A percentile compares a stretch with the other conserved stretches of the same genome.
These are phyloP conservation scores for Anolis carolinensis DNA, from an alignment of 2,113 vertebrate species.

Conservation along the genomic window DNA sequence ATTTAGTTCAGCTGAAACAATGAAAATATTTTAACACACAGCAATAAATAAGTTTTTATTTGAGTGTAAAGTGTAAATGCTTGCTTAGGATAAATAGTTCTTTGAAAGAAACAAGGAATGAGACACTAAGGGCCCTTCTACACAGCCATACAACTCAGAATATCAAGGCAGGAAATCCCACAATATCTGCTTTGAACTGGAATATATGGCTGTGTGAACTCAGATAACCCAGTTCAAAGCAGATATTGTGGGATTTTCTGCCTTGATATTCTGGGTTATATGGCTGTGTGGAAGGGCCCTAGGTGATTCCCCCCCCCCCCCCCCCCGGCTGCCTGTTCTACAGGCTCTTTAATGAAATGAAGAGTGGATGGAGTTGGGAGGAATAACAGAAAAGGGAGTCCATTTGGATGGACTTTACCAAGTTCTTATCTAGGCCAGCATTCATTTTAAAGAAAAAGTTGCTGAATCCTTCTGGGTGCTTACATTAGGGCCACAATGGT, in stretches of 20 bases:
- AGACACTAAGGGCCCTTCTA: background rate
- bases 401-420: background rate
- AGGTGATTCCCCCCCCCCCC: no score
- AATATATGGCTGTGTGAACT: no score
- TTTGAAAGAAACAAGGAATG: background rate
- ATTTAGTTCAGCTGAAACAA: background rate
- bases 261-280: no score
- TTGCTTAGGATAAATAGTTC: background rate
- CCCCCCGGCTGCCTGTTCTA: no score
- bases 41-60: slow-evolving; percentile 29
- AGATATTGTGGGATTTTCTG: no score
- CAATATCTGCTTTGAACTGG: no score
- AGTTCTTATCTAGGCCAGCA: background rate
- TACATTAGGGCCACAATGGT: background rate
- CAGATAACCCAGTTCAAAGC: no score
- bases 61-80: background rate
- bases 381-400: background rate
- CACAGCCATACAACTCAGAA: no score
- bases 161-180: no score
- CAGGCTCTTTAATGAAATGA: no score
- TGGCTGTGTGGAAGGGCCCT: no score
- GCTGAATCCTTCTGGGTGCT: background rate
- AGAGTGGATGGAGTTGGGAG: background rate
- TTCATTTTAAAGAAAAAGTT: background rate
- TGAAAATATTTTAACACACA: background rate